phyloP scores from a whole-genome alignment of 1,140 invertebrate genomes.

The Lineus longissimus region DNA sequence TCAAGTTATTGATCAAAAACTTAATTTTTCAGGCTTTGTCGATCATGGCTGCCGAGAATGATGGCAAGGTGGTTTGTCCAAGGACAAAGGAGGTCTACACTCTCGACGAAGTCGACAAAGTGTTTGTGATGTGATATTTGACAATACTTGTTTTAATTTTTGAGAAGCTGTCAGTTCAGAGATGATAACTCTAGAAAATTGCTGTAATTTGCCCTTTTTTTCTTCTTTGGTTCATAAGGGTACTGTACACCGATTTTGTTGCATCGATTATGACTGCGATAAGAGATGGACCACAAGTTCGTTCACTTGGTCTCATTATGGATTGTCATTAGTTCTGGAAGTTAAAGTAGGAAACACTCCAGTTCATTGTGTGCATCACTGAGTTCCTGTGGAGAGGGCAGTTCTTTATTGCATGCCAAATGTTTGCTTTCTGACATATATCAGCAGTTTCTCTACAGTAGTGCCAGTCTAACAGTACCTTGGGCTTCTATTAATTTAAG shows the following conservation, averaged over 20 bases:
- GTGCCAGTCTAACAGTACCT: background rate
- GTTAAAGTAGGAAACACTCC: background rate
- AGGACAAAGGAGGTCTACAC: slow-evolving; percentile 85
- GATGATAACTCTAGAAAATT: background rate
- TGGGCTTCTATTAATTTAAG: background rate
- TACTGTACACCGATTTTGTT: background rate
- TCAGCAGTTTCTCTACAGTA: background rate
- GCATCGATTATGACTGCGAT: background rate
- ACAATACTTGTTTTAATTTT: background rate
- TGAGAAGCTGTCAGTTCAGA: background rate
- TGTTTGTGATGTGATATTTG: slow-evolving; percentile 66
- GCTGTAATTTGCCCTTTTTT: background rate
- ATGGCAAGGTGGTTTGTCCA: slow-evolving; percentile 83
- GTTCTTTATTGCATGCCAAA: background rate
- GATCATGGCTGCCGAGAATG: slow-evolving; percentile 83
- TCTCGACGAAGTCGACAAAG: slow-evolving; percentile 87
- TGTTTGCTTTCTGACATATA: background rate
- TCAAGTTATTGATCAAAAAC: too few relatives aligned
- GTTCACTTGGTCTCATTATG: background rate
- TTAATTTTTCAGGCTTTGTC: slow-evolving; percentile 67
- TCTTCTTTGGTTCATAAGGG: background rate
- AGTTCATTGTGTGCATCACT: background rate
- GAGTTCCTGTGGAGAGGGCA: background rate
- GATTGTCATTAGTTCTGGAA: background rate
- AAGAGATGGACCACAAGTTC: background rate